Evolutionary conservation across 2,888 invertebrate genomes (phyloP).

Genomic region (Cordilura impudica): DNA sequence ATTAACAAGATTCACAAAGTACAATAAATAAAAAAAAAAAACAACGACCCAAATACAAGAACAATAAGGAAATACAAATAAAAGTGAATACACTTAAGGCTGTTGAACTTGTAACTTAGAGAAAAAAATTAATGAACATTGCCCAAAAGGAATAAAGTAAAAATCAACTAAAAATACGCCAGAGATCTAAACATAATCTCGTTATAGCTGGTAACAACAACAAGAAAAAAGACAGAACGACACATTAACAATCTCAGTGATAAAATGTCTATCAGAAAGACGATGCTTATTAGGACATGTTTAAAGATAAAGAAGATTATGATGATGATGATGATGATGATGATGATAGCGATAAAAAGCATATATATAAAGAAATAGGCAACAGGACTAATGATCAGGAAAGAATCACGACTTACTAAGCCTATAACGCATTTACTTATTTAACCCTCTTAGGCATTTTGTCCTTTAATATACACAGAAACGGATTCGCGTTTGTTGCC

Average conservation of each 20-base stretch:
- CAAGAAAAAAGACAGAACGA: neutral
- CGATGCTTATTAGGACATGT: no score
- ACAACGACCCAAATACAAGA: neutral
- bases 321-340: neutral
- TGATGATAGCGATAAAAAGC: neutral
- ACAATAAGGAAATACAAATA: neutral
- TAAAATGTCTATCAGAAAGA: neutral
- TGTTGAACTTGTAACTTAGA: neutral
- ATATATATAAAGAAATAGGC: neutral
- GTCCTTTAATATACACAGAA: no score
- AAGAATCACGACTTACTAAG: neutral
- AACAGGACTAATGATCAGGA: neutral
- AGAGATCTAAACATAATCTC: neutral
- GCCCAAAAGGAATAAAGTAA: neutral
- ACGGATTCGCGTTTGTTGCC: no score
- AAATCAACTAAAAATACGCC: slow-evolving; percentile 17
- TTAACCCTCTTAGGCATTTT: no score
- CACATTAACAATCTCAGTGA: neutral
- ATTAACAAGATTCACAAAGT: neutral
- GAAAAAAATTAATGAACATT: neutral
- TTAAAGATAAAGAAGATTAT: neutral
- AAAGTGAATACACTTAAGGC: neutral
- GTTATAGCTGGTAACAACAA: neutral
- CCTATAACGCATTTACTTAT: no score
- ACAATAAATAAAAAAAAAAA: neutral